A percentile compares a stretch with the other conserved stretches of the same genome.
Evolutionary conservation across 2,797 vertebrate species (phyloP).

Genomic region (Uromys caudimaculatus): DNA sequence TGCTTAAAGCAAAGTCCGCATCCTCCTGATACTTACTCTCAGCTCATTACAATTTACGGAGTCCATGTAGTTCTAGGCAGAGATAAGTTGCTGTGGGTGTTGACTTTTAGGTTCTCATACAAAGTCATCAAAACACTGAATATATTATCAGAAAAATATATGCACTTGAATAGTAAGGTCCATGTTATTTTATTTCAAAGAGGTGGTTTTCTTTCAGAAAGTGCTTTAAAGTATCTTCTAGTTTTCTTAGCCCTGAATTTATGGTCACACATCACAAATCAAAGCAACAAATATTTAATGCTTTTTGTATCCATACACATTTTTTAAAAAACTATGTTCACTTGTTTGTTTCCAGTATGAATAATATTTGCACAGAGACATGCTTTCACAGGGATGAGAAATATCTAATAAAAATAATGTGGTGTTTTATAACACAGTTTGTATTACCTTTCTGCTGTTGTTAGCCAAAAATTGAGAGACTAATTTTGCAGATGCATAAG

Average conservation of each 20-base stretch:
- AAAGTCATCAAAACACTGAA: neutral
- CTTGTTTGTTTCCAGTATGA: neutral
- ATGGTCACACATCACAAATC: neutral
- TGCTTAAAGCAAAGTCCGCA: constrained; percentile 19
- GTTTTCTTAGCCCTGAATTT: neutral
- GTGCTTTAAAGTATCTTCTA: neutral
- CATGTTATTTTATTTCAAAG: neutral
- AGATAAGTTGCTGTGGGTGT: neutral
- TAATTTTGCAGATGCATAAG: neutral
- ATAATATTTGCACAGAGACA: neutral
- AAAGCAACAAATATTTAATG: neutral
- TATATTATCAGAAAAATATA: neutral
- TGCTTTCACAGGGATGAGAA: constrained; percentile 38
- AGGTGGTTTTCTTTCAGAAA: neutral
- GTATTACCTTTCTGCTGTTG: neutral
- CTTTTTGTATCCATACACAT: neutral
- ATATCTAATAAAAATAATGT: constrained; percentile 25
- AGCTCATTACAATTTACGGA: neutral
- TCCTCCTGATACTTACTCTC: neutral
- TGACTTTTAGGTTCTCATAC: neutral
- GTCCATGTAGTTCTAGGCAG: neutral
- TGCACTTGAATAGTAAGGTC: neutral
- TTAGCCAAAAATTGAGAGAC: neutral
- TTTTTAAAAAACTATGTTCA: constrained; percentile 29
- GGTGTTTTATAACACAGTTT: constrained; percentile 15